Evolutionary conservation across 2,113 vertebrate genomes (phyloP), one percentile per base, ranked within the genome.

Genomic region (Phylloscopus trochilus): DNA sequence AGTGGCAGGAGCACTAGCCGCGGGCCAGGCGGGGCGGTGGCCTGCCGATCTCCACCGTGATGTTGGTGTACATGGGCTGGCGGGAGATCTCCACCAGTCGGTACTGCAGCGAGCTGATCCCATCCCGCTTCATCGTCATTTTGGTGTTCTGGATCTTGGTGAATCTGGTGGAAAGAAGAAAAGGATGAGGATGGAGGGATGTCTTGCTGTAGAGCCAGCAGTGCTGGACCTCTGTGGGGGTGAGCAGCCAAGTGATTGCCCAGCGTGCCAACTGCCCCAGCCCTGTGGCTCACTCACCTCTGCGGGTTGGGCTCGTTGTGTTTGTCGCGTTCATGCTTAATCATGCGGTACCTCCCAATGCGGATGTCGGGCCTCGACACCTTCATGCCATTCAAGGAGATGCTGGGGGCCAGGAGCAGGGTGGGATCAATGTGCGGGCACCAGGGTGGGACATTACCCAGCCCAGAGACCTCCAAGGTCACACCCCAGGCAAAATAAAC

Each of bases 221-320:
- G 46, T 43, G 53, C 60, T 9, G 14, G 69, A 74, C 35, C n/a
- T 55, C 58, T 15, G 3, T 0, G 3, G 26, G 20, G 28, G 16
- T 59, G 26, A 78, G 73, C 46, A 41, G 53, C 81, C 58, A 56
- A 67, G 62, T 4, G 6, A 85, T 15, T 0, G 3, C 49, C 53
- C 9, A 3, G 60, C 0, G 0, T 52, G 37, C 28, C 5, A 3
- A 6, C 37, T 43, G n/a, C 46, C 75, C 72, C 5, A 3, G 37
- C 11, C 39, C 67, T 23, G 24, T 0, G 0, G 81, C 95, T 98
- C 97, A 99, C 99, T 98, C 95, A 99, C 99, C 99, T 99, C 98
- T 99, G 99, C 26, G 99, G 99, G 98, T 99, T 99, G 97, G 99
- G 99, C 96, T 99, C 99, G 16, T 99, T 99, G 98, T 99, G 99